A percentile compares a stretch with the other conserved stretches of the same genome.
These are phyloP conservation scores for Myocastor coypus DNA, from an alignment of 2,113 vertebrate genomes.

Conservation along the genomic window DNA sequence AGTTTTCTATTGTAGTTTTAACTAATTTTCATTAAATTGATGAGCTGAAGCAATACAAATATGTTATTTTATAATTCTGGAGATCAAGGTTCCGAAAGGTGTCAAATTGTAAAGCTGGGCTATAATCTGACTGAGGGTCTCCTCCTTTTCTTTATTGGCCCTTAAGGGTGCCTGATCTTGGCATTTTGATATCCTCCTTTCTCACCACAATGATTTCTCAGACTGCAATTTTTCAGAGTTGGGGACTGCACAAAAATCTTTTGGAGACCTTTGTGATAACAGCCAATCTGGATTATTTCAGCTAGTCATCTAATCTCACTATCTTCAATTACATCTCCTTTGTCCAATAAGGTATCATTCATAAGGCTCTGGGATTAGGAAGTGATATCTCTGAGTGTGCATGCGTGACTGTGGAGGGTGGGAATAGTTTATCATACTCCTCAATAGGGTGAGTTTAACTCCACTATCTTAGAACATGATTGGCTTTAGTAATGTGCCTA, in stretches of 20 bases:
- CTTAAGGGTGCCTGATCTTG: background rate
- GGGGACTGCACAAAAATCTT: background rate
- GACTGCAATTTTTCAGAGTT: background rate
- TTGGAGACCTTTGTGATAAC: background rate
- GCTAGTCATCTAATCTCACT: background rate
- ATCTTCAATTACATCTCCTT: background rate
- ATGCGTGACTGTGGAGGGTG: background rate
- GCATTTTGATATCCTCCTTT: background rate
- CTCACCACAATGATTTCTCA: background rate
- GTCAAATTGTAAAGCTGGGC: background rate
- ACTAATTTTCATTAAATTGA: constrained; percentile 2
- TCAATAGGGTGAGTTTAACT: background rate
- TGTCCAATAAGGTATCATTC: background rate
- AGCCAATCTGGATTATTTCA: background rate
- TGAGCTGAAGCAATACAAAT: background rate
- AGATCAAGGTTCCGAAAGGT: background rate
- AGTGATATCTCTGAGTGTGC: background rate
- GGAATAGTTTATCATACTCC: background rate
- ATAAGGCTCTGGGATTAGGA: background rate
- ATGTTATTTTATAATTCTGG: background rate
- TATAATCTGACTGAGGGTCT: background rate
- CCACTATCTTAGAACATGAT: background rate
- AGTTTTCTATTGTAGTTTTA: background rate
- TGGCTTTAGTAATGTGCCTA: background rate
- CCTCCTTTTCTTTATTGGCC: background rate